phyloP scores from a whole-genome alignment of 30 jellyfish, hydroid and myxozoan species.

The Turritopsis rubra region DNA sequence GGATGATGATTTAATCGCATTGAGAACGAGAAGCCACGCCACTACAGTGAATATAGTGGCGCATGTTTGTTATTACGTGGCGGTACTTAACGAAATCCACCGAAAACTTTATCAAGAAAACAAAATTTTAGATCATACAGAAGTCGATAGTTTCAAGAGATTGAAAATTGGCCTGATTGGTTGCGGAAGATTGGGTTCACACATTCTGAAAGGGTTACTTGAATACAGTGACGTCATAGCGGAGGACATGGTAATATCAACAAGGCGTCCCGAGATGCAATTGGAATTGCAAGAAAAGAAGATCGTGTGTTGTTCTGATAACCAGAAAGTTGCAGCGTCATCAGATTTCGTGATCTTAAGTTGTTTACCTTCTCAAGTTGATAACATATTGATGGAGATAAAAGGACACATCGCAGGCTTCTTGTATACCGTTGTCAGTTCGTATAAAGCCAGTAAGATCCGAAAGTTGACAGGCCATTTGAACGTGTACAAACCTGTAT shows the following conservation, averaged over 20 bases:
- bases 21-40: neutral
- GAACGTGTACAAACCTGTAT: neutral
- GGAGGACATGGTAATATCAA: neutral
- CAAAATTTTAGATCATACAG: neutral
- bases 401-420: neutral
- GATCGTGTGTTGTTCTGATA: neutral
- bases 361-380: neutral
- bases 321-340: neutral
- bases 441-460: neutral
- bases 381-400: neutral
- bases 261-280: neutral
- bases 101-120: neutral
- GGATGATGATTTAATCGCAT: neutral
- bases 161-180: neutral
- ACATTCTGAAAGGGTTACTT: neutral
- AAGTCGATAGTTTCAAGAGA: neutral
- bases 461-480: neutral
- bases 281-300: neutral
- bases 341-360: neutral
- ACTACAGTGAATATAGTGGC: neutral
- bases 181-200: conserved; percentile 4
- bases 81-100: neutral
- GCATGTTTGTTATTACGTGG: neutral
- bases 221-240: neutral
- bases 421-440: neutral